phyloP scores from a whole-genome alignment of 2,113 vertebrate genomes.

The Mixornis gularis region DNA sequence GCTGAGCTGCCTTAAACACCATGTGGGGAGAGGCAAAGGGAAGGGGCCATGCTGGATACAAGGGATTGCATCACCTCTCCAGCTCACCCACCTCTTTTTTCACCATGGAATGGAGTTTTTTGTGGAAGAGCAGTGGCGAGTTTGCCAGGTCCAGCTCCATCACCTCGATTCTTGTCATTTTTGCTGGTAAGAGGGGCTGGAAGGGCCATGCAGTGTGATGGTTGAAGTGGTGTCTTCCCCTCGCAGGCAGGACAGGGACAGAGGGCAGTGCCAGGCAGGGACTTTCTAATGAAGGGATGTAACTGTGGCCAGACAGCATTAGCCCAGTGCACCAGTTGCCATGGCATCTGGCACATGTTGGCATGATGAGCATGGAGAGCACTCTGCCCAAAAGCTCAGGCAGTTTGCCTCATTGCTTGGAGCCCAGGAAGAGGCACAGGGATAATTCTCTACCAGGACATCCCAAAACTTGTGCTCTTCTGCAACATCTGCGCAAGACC shows the following conservation, averaged over 20 bases:
- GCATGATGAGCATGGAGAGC: background rate
- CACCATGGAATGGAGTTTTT: background rate
- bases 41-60: background rate
- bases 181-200: background rate
- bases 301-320: background rate
- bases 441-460: background rate
- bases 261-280: background rate
- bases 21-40: background rate
- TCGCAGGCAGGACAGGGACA: background rate
- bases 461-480: background rate
- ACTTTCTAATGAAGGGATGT: background rate
- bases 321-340: background rate
- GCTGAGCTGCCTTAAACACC: background rate
- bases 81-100: background rate
- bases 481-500: background rate
- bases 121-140: background rate
- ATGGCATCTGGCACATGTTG: background rate
- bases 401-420: background rate
- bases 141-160: background rate
- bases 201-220: background rate
- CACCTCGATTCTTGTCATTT: fast-evolving
- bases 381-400: background rate
- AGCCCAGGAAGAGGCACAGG: background rate
- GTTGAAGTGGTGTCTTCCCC: background rate
- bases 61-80: background rate